Conservation (phyloP, 1,140 invertebrate genomes). For the Calliphora vicina region DNA sequence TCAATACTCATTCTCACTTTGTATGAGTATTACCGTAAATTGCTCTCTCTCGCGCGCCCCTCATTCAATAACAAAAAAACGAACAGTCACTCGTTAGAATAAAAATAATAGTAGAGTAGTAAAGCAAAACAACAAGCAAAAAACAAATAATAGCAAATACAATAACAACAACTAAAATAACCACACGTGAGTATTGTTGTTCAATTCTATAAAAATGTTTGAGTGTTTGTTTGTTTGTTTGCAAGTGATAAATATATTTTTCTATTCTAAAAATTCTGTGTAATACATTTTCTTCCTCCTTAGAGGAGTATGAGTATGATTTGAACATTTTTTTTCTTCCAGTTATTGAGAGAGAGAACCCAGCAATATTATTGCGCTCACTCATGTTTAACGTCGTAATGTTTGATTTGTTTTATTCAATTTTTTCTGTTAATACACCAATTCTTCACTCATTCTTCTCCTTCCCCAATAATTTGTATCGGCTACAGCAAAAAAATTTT, state of each 20-base stretch:
- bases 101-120: not conserved
- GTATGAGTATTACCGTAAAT: not conserved
- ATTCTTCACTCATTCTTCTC: not conserved
- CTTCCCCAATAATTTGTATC: not conserved
- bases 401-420: conserved; percentile 17
- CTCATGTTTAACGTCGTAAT: not conserved
- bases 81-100: not conserved
- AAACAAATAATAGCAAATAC: not conserved
- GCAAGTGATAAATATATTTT: not conserved
- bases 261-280: no score
- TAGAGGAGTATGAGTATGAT: not conserved
- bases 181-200: conserved; percentile 14
- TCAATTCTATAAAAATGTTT: not conserved
- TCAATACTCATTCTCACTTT: not conserved
- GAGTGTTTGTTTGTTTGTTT: not conserved
- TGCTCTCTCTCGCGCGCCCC: not conserved
- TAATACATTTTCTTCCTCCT: no score
- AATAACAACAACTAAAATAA: not conserved
- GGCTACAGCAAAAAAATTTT: not conserved
- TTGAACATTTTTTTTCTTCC: not conserved
- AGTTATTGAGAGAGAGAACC: no score
- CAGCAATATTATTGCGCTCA: not conserved
- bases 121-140: no score
- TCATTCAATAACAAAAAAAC: not conserved
- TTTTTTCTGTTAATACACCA: not conserved